Conservation (phyloP, 2,113 vertebrate species). For the Phrynosoma platyrhinos region DNA sequence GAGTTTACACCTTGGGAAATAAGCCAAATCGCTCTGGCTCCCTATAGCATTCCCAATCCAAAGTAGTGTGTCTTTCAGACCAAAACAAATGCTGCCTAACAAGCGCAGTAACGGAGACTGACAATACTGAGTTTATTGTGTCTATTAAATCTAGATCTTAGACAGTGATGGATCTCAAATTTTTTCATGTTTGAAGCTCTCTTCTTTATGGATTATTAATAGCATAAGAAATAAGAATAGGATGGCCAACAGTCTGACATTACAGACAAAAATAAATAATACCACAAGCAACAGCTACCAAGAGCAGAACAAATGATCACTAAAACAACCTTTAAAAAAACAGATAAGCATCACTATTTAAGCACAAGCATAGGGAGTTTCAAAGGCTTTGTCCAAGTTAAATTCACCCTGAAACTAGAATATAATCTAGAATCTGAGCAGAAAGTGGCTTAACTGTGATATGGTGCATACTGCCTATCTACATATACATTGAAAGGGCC, state of each 20-base stretch:
- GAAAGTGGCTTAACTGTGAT: too few species aligned
- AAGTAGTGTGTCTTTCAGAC: background rate
- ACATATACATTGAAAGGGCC: too few species aligned
- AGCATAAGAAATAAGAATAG: background rate
- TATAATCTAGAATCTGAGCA: too few species aligned
- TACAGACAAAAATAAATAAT: background rate
- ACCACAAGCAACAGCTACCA: background rate
- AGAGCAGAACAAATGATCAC: background rate
- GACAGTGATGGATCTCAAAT: background rate
- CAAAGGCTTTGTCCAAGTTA: background rate
- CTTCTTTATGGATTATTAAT: background rate
- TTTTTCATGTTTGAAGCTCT: background rate
- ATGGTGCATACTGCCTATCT: too few species aligned
- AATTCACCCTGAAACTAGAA: background rate
- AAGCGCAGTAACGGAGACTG: background rate
- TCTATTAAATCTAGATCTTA: background rate
- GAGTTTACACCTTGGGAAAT: background rate
- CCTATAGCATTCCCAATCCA: background rate
- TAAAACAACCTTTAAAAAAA: background rate
- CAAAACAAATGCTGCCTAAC: background rate
- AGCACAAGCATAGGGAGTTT: background rate
- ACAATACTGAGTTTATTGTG: background rate
- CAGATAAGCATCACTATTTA: background rate
- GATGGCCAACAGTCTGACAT: background rate
- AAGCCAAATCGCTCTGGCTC: background rate